These are phyloP conservation scores for Arion vulgaris DNA, from an alignment of 1,140 invertebrate genomes.

Conservation along the genomic window DNA sequence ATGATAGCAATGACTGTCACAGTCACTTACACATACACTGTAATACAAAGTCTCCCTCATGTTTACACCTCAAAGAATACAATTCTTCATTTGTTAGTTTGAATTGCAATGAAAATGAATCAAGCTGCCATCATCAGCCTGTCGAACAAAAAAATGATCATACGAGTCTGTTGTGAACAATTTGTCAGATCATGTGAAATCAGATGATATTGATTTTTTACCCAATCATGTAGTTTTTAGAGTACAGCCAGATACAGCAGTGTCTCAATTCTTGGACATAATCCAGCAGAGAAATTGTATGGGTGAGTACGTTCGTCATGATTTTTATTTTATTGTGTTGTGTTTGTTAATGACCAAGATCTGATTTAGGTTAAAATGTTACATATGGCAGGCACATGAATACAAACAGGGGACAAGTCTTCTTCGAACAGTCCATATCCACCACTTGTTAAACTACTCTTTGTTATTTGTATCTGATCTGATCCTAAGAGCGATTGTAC, in stretches of 20 bases:
- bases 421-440: too few species aligned
- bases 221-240: slow-evolving; percentile 62
- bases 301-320: not conserved
- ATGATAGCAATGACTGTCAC: not conserved
- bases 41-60: not conserved
- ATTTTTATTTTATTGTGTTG: not conserved
- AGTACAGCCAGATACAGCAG: slow-evolving; percentile 56
- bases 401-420: too few species aligned
- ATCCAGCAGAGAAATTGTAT: slow-evolving; percentile 5
- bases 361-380: too few species aligned
- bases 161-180: not conserved
- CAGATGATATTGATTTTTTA: slow-evolving; percentile 11
- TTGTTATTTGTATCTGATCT: too few species aligned
- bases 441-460: too few species aligned
- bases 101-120: not conserved
- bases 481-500: too few species aligned
- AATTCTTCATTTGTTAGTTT: not conserved
- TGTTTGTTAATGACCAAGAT: too few species aligned
- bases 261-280: slow-evolving; percentile 53
- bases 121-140: not conserved
- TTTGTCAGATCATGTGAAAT: not conserved
- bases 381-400: too few species aligned
- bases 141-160: not conserved
- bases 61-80: not conserved
- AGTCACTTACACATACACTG: not conserved